These are phyloP conservation scores for Pyrrhia umbra DNA, from an alignment of 2,888 invertebrate genomes.

Conservation along the genomic window DNA sequence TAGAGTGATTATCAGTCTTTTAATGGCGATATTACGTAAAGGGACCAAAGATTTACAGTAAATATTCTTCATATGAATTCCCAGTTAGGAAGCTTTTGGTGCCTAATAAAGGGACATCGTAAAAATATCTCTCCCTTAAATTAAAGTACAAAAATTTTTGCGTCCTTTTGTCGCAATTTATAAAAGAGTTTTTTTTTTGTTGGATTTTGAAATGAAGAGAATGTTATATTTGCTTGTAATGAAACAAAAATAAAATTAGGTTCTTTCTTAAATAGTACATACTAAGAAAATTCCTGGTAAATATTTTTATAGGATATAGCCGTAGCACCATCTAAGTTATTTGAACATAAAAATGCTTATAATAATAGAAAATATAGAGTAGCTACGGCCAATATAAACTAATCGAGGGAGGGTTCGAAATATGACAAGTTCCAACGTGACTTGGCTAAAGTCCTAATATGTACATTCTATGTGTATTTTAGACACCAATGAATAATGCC, in stretches of 20 bases:
- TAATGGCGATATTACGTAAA: slow-evolving; percentile 36
- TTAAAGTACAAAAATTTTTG: slow-evolving; percentile 25
- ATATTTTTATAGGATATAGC: too few species aligned
- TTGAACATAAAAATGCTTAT: too few species aligned
- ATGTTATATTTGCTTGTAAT: slow-evolving; percentile 4
- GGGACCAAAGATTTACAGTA: slow-evolving; percentile 19
- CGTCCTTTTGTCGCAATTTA: slow-evolving; percentile 32
- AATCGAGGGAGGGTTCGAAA: too few species aligned
- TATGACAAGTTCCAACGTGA: too few species aligned
- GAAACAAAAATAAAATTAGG: neutral
- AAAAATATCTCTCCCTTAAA: slow-evolving; percentile 36
- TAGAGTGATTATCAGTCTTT: slow-evolving; percentile 35
- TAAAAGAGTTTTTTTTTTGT: slow-evolving; percentile 21
- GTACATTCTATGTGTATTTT: too few species aligned
- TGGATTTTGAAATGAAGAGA: slow-evolving; percentile 4
- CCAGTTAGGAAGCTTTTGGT: slow-evolving; percentile 5
- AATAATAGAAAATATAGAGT: too few species aligned
- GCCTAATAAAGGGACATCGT: slow-evolving; percentile 37
- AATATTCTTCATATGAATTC: slow-evolving; percentile 48
- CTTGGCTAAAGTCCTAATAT: too few species aligned
- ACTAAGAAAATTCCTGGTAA: neutral
- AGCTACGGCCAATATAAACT: too few species aligned
- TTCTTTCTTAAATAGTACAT: neutral
- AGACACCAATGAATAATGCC: too few species aligned
- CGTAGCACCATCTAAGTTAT: too few species aligned